Conservation (phyloP, 2,888 invertebrate genomes). For the Orthosia gothica region DNA sequence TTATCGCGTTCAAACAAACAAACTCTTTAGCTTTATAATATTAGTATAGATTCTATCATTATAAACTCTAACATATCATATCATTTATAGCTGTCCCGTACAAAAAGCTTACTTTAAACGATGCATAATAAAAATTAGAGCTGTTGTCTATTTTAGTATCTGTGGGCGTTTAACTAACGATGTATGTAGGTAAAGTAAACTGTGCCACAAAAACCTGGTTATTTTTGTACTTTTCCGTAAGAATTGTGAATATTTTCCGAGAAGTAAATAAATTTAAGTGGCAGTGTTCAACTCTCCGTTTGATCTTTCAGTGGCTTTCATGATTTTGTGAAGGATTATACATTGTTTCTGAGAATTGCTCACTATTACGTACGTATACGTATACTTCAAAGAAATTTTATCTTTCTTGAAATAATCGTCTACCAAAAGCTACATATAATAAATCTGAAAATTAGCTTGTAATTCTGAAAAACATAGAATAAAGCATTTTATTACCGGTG, state of each 20-base stretch:
- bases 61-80: too few relatives aligned
- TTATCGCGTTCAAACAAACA: too few relatives aligned
- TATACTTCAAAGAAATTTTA: background rate
- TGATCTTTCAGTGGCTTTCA: constrained; percentile 16
- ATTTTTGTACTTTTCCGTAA: constrained; percentile 5
- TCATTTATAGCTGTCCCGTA: too few relatives aligned
- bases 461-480: background rate
- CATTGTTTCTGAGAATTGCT: constrained; percentile 12
- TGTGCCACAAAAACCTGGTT: constrained; percentile 22
- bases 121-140: background rate
- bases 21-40: too few relatives aligned
- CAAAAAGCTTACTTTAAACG: background rate
- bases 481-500: background rate
- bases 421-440: background rate
- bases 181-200: constrained; percentile 34
- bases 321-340: constrained; percentile 1
- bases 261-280: constrained; percentile 12
- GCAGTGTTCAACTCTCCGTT: constrained; percentile 11
- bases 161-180: constrained; percentile 1
- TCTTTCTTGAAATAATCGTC: background rate
- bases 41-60: too few relatives aligned
- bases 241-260: constrained; percentile 18
- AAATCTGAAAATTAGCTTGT: background rate
- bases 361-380: background rate
- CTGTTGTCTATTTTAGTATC: constrained; percentile 8